A percentile compares a stretch with the other conserved stretches of the same genome.
phyloP scores from a whole-genome alignment of 2,113 vertebrate species.

The Ptilonorhynchus violaceus region DNA sequence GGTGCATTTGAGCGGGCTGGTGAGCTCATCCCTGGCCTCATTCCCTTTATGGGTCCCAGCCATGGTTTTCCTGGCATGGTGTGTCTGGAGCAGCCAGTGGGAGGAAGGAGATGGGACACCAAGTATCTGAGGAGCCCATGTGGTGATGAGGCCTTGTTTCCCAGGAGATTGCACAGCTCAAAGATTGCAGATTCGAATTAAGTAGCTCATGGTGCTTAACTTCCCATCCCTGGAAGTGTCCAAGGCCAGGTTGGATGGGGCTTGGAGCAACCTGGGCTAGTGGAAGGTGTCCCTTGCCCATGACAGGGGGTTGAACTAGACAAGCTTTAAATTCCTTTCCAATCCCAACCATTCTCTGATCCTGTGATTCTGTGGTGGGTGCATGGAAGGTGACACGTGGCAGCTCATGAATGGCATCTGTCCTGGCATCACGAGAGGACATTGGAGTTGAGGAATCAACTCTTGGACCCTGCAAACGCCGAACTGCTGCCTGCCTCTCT shows the following conservation, averaged over 20 bases:
- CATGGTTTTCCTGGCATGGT: background rate
- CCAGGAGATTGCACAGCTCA: accelerated
- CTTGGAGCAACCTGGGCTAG: background rate
- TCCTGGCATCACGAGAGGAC: background rate
- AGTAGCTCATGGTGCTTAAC: background rate
- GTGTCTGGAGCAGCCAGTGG: background rate
- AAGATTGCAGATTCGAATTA: background rate
- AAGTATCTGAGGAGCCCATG: background rate
- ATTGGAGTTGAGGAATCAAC: background rate
- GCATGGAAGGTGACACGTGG: accelerated
- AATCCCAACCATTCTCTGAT: background rate
- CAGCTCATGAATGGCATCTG: accelerated
- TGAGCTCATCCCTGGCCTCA: background rate
- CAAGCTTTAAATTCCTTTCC: background rate
- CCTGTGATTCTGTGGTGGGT: background rate
- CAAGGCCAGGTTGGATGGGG: accelerated
- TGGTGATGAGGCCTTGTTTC: background rate
- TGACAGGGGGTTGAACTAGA: background rate
- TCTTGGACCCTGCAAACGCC: background rate
- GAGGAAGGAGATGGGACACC: background rate
- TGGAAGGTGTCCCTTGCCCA: background rate
- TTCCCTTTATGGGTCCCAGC: background rate
- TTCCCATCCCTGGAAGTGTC: background rate
- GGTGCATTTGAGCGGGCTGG: accelerated
- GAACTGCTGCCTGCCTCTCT: background rate